Conservation (phyloP, 2,888 invertebrate genomes). For the Nudaria mundana region DNA sequence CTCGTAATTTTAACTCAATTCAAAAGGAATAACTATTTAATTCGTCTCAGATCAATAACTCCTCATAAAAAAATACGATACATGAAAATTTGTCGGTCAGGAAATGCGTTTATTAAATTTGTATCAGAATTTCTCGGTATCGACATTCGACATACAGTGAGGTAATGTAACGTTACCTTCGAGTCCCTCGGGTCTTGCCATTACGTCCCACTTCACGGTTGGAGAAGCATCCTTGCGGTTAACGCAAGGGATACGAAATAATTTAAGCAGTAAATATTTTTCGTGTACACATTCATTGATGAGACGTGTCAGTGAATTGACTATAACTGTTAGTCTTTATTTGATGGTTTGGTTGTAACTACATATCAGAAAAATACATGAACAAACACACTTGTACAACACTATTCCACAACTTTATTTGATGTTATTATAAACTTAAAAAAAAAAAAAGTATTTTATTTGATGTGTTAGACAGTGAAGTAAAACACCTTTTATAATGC, state of each 20-base stretch:
- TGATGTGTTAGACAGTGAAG: too few relatives aligned
- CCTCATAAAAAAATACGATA: neutral
- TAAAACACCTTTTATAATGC: too few relatives aligned
- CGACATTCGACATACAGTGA: constrained; percentile 24
- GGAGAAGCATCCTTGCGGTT: constrained; percentile 21
- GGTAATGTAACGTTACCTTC: constrained; percentile 32
- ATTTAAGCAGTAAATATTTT: constrained; percentile 20
- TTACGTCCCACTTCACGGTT: constrained; percentile 27
- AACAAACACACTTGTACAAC: too few relatives aligned
- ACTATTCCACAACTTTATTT: too few relatives aligned
- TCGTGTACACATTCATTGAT: constrained; percentile 6
- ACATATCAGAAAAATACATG: too few relatives aligned
- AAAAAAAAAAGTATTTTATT: too few relatives aligned
- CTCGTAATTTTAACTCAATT: too few relatives aligned
- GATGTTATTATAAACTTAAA: too few relatives aligned
- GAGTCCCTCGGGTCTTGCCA: constrained; percentile 25
- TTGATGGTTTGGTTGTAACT: too few relatives aligned
- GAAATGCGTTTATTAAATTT: constrained; percentile 24
- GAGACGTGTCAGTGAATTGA: too few relatives aligned
- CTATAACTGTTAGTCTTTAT: too few relatives aligned
- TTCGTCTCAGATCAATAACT: neutral
- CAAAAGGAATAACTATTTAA: neutral
- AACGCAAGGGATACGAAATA: constrained; percentile 27
- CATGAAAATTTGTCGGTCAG: neutral
- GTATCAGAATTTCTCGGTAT: constrained; percentile 20